Base-by-base conservation (phyloP, 2,888 invertebrate genomes). In the Drosophila eohydei region DNA sequence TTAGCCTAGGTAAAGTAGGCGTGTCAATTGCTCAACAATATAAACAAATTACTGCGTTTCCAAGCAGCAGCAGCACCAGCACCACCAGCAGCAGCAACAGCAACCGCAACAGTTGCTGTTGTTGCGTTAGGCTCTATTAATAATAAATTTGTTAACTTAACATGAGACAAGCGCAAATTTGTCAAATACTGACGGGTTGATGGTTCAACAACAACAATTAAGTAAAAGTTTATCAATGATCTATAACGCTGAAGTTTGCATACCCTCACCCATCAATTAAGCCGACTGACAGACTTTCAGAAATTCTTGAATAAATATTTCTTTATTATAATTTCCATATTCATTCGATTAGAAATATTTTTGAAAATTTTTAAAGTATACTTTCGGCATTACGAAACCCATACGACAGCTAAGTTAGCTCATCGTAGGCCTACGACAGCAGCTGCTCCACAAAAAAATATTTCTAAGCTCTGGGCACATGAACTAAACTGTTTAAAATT, bases 21-120 rank as follows among this genome's bases (percentile, higher is more conserved):
- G 88, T 89, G 88, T 85, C 90, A 88, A 85, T 89, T 85, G 78
- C 69, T 63, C 66, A 82, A 84, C 90, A 84, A 84, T 83, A 81
- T 81, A 84, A 87, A 81, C 85, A 83, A 89, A 89, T 83, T 88
- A 75, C 88, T 52, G 50, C 30, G 73, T 54, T 55, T 36, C 32
- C 50, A 16, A 67, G 41, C 70, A 51, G 36, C 46, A 54, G 38
- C 16, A 66, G 28, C 62, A 61, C 6, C 55, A 36, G 16, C 76
- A 57, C 3, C 71, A 83, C 28, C 67, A 68, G 65, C 65, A 71
- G 48, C 52, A 52, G 16, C 52, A 34, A 40, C 48, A 43, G 48
- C 63, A 54, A 38, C 48, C 46, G 61, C 48, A 44, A 55, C 44
- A 44, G 69, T 46, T 46, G 65, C 46, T 58, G 69, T 63, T 52